Base-by-base conservation (phyloP, 1,140 invertebrate species). In the Sitobion miscanthi region DNA sequence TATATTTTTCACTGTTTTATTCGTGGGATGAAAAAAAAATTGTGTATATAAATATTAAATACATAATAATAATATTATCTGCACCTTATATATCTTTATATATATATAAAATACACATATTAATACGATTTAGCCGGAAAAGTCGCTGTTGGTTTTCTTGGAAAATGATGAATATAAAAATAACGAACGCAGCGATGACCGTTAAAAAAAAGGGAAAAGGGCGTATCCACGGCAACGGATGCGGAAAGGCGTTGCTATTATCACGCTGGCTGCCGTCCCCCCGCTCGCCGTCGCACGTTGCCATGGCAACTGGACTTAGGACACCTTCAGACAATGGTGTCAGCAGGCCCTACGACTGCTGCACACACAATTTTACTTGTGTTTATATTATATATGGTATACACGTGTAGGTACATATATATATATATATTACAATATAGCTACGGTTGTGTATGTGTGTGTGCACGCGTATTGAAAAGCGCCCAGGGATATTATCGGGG, bases 161-260 rank as follows among this genome's bases (percentile, higher is more conserved):
- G 42, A 8, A 83, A 82, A 52, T n/a, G 42, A n/a, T 35, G 91
- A 47, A 42, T 82, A 83, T 82, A 83, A 92, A 92, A 92, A 92
- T 91, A 77, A 69, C 62, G 62, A 91, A 20, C 57, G 3, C 21
- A 21, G 23, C 14, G 91, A 54, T 85, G 91, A 93, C 91, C 82
- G 91, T 93, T 54, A 86, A 93, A 93, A 92, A 90, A 49, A 90
- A 21, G 42, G 45, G 62, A 54, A 93, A 93, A 93, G 49, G 91
- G 91, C 91, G 91, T 93, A 86, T 93, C 91, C 91, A 93, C 49
- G 82, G 91, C 91, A 93, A 93, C 91, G 91, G 91, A 54, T 85
- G 35, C 52, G 77, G 91, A 93, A 93, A 93, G 91, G 91, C 91
- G 91, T 93, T 93, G 82, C 91, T 93, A 93, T 93, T 93, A 93